These are phyloP conservation scores for Pachydiplax longipennis DNA, from an alignment of 2,888 invertebrate species.

Conservation along the genomic window DNA sequence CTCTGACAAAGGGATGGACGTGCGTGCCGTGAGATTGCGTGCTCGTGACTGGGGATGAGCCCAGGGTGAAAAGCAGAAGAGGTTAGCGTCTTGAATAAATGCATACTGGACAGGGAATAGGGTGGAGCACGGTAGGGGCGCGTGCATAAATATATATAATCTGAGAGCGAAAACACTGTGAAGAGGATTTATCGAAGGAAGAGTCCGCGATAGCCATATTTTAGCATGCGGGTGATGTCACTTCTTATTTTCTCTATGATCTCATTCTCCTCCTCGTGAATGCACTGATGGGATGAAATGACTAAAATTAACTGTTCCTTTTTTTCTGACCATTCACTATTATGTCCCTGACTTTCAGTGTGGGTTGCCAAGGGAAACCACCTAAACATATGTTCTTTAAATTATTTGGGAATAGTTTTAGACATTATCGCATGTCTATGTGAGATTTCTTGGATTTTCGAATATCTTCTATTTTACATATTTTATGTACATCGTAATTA, in stretches of 20 bases:
- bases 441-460: too few species aligned
- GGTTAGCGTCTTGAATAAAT: not conserved
- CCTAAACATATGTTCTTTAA: too few species aligned
- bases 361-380: too few species aligned
- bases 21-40: not conserved
- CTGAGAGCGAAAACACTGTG: not conserved
- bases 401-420: too few species aligned
- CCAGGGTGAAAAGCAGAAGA: not conserved
- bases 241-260: not conserved
- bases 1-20: not conserved
- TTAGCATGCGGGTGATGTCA: not conserved
- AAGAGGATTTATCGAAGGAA: not conserved
- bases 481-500: too few species aligned
- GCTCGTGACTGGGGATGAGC: not conserved
- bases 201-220: not conserved
- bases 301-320: too few species aligned
- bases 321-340: too few species aligned
- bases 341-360: too few species aligned
- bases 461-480: too few species aligned
- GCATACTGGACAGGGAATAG: not conserved
- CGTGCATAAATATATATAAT: not conserved
- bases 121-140: not conserved
- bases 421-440: too few species aligned
- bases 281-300: too few species aligned
- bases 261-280: too few species aligned